Base-by-base conservation (phyloP, 2,888 invertebrate genomes). In the Lochmaea crataegi region DNA sequence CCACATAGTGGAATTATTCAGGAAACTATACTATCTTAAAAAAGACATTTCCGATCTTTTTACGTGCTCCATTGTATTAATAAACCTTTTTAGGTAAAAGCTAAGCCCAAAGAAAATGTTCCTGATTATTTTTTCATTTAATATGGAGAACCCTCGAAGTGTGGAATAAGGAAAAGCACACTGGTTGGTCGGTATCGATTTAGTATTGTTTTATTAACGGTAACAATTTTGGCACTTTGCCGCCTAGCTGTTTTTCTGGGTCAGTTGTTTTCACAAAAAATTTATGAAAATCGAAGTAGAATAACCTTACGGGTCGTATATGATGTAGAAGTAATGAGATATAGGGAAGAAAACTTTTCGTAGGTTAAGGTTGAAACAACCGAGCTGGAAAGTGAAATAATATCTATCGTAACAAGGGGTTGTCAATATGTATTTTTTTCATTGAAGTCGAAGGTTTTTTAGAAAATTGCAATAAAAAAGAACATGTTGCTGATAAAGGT, bases 161-260 rank as follows among this genome's bases (percentile, higher is more conserved):
- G 32, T 5, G 32, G 32, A 32, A 32, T 32, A 32, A 0, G 32
- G 9, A 38, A 38, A 38, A 7, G 9, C 32, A 38, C 32, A 38
- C 32, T 9, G 32, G 32, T 7, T 38, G 32, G 7, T 7, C 32
- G 32, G 32, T 9, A 53, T 53, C 38, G 65, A 65, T 56, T 6
- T 16, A 16, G 32, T 56, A 60, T 58, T 42, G 68, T 60, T 60
- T 68, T 60, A 68, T 68, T 68, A 60, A 65, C 60, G 60, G 65
- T 65, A 42, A 51, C 38, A 51, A 48, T 42, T 64, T 71, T 71
- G 71, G 71, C 71, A 71, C 57, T 45, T 48, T 71, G 71, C 71
- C 71, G 12, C 32, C 32, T 65, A 56, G 57, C 42, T 71, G 48
- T 26, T 57, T 68, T 71, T 71, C 65, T 65, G 65, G 71, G 71